A percentile compares a stretch with the other conserved stretches of the same genome.
phyloP scores from a whole-genome alignment of 2,113 vertebrate genomes.

The Pseudonaja textilis region DNA sequence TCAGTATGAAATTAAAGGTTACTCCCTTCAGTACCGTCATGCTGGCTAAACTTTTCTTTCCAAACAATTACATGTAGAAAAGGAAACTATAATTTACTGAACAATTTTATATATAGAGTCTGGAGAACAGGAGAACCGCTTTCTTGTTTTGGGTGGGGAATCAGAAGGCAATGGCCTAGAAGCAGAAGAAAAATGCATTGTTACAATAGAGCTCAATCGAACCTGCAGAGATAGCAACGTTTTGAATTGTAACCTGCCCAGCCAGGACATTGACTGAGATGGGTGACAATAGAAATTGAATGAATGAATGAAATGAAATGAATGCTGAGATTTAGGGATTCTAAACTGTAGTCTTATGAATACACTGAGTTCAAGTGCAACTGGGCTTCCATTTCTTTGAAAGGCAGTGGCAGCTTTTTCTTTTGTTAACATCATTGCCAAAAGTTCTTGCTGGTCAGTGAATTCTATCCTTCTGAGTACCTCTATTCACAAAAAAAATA shows the following conservation, averaged over 20 bases:
- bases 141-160: not conserved
- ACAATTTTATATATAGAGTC: not conserved
- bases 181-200: not conserved
- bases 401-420: not conserved
- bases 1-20: constrained; percentile 3
- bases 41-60: not conserved
- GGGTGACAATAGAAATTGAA: not conserved
- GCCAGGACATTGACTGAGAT: not conserved
- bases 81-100: constrained; percentile 12
- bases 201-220: not conserved
- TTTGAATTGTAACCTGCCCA: not conserved
- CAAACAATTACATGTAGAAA: constrained; percentile 1
- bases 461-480: not conserved
- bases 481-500: not conserved
- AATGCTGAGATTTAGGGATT: not conserved
- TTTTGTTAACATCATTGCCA: not conserved
- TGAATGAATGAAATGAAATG: not conserved
- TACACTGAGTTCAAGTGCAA: not conserved
- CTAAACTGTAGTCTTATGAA: not conserved
- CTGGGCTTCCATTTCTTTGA: not conserved
- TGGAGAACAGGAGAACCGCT: not conserved
- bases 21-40: not conserved
- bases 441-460: not conserved
- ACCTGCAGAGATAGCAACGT: not conserved
- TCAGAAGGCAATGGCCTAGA: not conserved